Evolutionary conservation across 2,888 invertebrate genomes (phyloP), one percentile per base, ranked within the genome.

Genomic region (Eretmocerus hayati): DNA sequence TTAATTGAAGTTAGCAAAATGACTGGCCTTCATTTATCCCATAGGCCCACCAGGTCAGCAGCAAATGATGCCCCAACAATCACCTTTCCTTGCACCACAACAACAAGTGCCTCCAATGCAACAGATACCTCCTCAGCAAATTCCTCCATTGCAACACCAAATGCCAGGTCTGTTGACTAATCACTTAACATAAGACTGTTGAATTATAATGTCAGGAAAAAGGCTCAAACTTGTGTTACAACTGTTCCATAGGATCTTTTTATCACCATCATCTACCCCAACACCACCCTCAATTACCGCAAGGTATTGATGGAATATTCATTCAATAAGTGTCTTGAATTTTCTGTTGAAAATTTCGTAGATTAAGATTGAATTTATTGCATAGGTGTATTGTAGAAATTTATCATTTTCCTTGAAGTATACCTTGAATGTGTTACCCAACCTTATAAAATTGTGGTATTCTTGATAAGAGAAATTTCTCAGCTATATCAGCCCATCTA

Each of bases 221-320:
- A 22, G 26, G 19, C 18, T 9, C 15, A 19, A 18, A 43, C 33
- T 37, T 18, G 33, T 52, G 42, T 23, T 32, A 52, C 30, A 9
- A 30, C 30, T 42, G n/a, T n/a, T 50, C 16, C 42, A 39, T 45
- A 53, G 53, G 53, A 8, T 9, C 43, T 46, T 45, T 47, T 39
- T 50, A 47, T 45, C 61, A 58, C 56, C 67, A 61, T 16, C 64
- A 67, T 26, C 69, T 68, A 40, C 54, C 57, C 33, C 55, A 47
- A 16, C 50, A 52, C 23, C 55, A 48, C 44, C 47, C 46, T 35
- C 47, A 53, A 52, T 48, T 51, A 52, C 50, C 50, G 43, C 52
- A 53, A 53, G 53, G 53, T 53, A 53, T 53, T 35, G n/a, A n/a
- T n/a, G n/a, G n/a, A n/a, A n/a, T n/a, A n/a, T n/a, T n/a, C n/a